Percentiles rank a stretch among this genome's conserved stretches.
Conservation (phyloP, 1,140 invertebrate genomes). For the Pseudachorutes palmiensis region DNA sequence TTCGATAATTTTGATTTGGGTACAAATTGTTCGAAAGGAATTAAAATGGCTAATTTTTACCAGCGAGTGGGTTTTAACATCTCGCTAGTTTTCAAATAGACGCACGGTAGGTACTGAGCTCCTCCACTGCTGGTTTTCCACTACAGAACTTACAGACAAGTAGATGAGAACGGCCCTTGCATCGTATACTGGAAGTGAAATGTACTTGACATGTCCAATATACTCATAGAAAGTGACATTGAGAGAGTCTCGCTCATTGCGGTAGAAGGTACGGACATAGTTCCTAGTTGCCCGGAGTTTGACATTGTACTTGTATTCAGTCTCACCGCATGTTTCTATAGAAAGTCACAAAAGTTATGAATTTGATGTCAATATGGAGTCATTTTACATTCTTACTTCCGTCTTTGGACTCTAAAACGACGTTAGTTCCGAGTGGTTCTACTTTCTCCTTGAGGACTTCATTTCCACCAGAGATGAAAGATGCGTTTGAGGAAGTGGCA, state of each 20-base stretch:
- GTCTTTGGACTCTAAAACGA: background rate
- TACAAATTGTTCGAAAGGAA: too few relatives aligned
- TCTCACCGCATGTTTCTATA: background rate
- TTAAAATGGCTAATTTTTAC: too few relatives aligned
- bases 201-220: slow-evolving; percentile 24
- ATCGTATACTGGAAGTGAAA: slow-evolving; percentile 30
- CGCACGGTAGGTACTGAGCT: too few relatives aligned
- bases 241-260: slow-evolving; percentile 31
- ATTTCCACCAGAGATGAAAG: background rate
- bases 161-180: slow-evolving; percentile 27
- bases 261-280: slow-evolving; percentile 19
- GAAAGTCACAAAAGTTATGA: background rate
- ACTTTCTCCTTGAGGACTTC: background rate
- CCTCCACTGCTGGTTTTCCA: too few relatives aligned
- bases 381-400: background rate
- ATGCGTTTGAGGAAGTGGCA: background rate
- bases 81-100: too few relatives aligned
- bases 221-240: slow-evolving; percentile 27
- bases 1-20: slow-evolving; percentile 4
- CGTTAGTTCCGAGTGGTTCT: background rate
- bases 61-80: too few relatives aligned
- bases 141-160: slow-evolving; percentile 7
- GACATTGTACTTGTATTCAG: slow-evolving; percentile 6
- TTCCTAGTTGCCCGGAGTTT: slow-evolving; percentile 1
- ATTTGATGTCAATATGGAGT: background rate